Base-by-base conservation (phyloP, 2,113 vertebrate species). In the Sinocyclocheilus grahami region DNA sequence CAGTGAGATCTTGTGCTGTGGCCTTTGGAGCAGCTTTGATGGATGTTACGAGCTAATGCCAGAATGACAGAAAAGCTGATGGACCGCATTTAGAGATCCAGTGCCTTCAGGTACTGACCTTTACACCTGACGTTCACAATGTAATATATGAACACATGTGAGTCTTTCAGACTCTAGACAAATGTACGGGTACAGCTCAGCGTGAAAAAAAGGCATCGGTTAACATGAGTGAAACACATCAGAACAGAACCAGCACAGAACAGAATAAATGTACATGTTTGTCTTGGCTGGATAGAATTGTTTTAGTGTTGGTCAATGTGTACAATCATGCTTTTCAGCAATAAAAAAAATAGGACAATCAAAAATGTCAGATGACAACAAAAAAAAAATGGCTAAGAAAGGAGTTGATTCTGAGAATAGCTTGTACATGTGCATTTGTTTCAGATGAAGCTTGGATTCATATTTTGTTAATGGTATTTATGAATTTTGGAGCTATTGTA, bases 1-100 rank as follows among this genome's bases (percentile, higher is more conserved):
- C 60, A 27, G 79, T 27, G 62, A 67, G 39, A 63, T 48, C 60
- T 67, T 82, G 60, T 30, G 62, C 37, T 5, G 24, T 78, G 84
- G 84, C 84, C 84, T 85, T 65, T 78, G 62, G 27, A 83, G 72
- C 80, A 42, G 72, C 60, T 18, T 65, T 82, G 79, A 82, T 82
- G 79, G 60, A 82, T 82, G 79, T 82, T 65, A 65, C 24, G 60
- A 24, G n/a, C 60, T 82, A 82, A 62, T 82, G 79, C 60, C 60
- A 67, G 60, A 82, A n/a, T 82, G 60, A 65, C 60, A 27, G 39
- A 27, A 65, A 82, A 82, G 79, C 60, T 82, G 79, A 82, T 82
- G 79, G 60, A 82, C 60, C 16, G 5, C 60, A 65, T 67, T 67
- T 39, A 20, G 78, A 30, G 65, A 85, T 63, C 33, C 71, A 82